phyloP scores from a whole-genome alignment of 2,113 vertebrate species.

The Oncorhynchus clarkii region DNA sequence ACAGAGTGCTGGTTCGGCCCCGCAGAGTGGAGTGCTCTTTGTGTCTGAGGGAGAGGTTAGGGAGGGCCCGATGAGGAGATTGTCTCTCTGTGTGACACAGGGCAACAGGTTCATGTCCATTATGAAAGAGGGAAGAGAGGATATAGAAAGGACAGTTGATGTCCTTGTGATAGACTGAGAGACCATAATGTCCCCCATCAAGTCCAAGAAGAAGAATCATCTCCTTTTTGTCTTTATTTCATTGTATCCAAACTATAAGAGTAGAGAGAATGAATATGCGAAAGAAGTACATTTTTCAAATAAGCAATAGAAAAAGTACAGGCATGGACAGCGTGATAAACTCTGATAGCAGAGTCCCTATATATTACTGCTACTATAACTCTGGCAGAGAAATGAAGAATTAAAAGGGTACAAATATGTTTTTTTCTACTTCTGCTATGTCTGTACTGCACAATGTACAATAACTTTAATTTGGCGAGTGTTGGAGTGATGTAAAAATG shows the following conservation, averaged over 20 bases:
- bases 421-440: too few species aligned
- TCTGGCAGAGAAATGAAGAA: too few species aligned
- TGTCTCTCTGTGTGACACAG: not conserved
- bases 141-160: not conserved
- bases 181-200: not conserved
- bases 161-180: not conserved
- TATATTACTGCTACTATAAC: too few species aligned
- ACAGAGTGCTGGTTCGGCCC: conserved; percentile 68
- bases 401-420: too few species aligned
- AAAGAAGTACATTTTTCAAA: too few species aligned
- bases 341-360: too few species aligned
- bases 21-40: not conserved
- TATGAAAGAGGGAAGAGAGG: not conserved
- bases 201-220: too few species aligned
- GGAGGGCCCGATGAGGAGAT: not conserved
- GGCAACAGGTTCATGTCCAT: not conserved
- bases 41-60: not conserved
- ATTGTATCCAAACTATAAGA: too few species aligned
- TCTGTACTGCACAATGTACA: conserved; percentile 18
- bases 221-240: too few species aligned
- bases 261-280: too few species aligned
- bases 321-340: too few species aligned
- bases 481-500: conserved; percentile 70
- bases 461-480: conserved; percentile 40
- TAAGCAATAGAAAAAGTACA: too few species aligned